phyloP scores from a whole-genome alignment of 2,113 vertebrate species.

The Bos javanicus region DNA sequence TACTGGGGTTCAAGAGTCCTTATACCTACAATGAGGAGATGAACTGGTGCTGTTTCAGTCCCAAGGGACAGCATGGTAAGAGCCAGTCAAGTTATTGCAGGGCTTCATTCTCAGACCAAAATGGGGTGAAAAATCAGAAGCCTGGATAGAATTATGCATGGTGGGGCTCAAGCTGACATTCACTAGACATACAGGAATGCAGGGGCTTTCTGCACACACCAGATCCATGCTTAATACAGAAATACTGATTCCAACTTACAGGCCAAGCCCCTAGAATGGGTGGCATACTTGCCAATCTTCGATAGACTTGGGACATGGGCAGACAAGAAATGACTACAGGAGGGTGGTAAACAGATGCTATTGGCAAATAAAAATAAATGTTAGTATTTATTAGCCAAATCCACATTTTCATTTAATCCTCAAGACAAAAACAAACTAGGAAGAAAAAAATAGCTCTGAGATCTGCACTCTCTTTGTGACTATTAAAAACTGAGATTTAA shows the following conservation, averaged over 20 bases:
- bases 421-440: not conserved
- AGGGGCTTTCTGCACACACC: not conserved
- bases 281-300: not conserved
- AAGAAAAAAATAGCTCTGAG: not conserved
- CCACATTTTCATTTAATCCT: not conserved
- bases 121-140: conserved; percentile 8
- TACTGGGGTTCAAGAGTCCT: not conserved
- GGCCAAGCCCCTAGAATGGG: not conserved
- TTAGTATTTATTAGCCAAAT: not conserved
- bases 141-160: not conserved
- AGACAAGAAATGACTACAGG: not conserved
- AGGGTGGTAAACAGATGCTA: not conserved
- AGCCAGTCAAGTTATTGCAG: not conserved
- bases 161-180: not conserved
- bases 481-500: conserved; percentile 19
- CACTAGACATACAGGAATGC: not conserved
- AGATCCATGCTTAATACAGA: not conserved
- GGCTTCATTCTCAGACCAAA: conserved; percentile 11
- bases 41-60: not conserved
- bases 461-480: not conserved
- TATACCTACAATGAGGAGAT: not conserved
- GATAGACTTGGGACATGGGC: not conserved
- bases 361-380: not conserved
- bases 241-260: not conserved
- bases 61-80: not conserved